Evolutionary conservation across 2,113 vertebrate genomes (phyloP).

Genomic region (Tiliqua scincoides): DNA sequence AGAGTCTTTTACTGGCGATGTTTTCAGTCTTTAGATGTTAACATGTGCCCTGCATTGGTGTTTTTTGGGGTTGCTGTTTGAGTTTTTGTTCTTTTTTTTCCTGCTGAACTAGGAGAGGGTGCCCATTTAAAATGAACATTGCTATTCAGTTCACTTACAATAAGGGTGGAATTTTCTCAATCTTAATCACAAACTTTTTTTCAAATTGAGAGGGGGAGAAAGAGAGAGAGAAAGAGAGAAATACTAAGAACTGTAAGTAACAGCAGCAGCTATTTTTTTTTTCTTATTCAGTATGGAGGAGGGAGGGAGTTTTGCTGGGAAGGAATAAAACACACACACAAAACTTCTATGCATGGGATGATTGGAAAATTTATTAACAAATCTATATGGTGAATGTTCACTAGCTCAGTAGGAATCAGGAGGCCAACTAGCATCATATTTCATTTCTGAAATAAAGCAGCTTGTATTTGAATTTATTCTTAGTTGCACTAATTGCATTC

Average conservation of each 20-base stretch:
- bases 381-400: slow-evolving; percentile 10
- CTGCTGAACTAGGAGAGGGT: slow-evolving; percentile 54
- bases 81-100: neutral
- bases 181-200: slow-evolving; percentile 68
- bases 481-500: neutral
- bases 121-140: slow-evolving; percentile 56
- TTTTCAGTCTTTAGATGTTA: slow-evolving; percentile 71
- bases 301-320: neutral
- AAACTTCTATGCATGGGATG: slow-evolving; percentile 20
- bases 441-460: neutral
- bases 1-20: slow-evolving; percentile 70
- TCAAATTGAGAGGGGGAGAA: slow-evolving; percentile 59
- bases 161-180: slow-evolving; percentile 70
- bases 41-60: slow-evolving; percentile 61
- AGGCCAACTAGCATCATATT: neutral
- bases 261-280: slow-evolving; percentile 73
- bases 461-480: neutral
- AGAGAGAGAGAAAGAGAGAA: slow-evolving; percentile 73
- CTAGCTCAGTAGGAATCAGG: neutral
- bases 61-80: neutral
- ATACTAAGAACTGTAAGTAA: slow-evolving; percentile 85
- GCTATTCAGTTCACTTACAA: slow-evolving; percentile 63
- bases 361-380: slow-evolving; percentile 50
- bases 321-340: slow-evolving; percentile 16
- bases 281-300: slow-evolving; percentile 64